Conservation (phyloP, 2,888 invertebrate species). For the Horisme vitalbata region DNA sequence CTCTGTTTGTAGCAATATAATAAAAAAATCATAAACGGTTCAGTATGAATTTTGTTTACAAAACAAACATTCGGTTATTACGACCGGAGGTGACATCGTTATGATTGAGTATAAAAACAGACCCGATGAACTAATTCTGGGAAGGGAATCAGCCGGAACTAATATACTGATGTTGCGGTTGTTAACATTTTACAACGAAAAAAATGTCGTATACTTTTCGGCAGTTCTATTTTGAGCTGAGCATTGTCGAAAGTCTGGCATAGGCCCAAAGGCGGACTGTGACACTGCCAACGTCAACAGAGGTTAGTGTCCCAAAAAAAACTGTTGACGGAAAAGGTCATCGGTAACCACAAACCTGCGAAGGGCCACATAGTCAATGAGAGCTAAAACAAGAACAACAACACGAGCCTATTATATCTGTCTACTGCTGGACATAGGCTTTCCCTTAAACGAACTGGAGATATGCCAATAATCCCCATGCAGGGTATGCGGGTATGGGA, state of each 20-base stretch:
- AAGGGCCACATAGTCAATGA: conserved; percentile 18
- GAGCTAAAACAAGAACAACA: neutral
- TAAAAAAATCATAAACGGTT: neutral
- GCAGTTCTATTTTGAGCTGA: conserved; percentile 65
- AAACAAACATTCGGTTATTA: conserved; percentile 19
- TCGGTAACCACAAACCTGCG: conserved; percentile 30
- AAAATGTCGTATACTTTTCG: conserved; percentile 61
- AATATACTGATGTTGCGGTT: conserved; percentile 31
- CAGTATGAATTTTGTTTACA: conserved; percentile 12
- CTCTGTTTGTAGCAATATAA: neutral
- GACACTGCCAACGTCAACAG: conserved; percentile 78
- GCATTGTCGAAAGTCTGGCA: conserved; percentile 78
- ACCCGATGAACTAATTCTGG: conserved; percentile 18
- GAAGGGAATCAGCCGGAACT: conserved; percentile 29
- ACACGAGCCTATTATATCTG: too few species aligned
- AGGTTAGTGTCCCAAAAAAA: conserved; percentile 76
- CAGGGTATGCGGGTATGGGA: too few species aligned
- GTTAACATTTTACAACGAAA: conserved; percentile 51
- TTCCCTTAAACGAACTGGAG: too few species aligned
- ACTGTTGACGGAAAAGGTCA: conserved; percentile 52
- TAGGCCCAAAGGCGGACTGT: conserved; percentile 60
- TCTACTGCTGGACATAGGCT: too few species aligned
- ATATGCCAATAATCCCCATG: too few species aligned
- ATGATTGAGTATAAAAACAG: conserved; percentile 29
- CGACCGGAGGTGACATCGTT: conserved; percentile 27